Base-by-base conservation (phyloP, 2,888 invertebrate genomes). In the Ennomos erosarius region DNA sequence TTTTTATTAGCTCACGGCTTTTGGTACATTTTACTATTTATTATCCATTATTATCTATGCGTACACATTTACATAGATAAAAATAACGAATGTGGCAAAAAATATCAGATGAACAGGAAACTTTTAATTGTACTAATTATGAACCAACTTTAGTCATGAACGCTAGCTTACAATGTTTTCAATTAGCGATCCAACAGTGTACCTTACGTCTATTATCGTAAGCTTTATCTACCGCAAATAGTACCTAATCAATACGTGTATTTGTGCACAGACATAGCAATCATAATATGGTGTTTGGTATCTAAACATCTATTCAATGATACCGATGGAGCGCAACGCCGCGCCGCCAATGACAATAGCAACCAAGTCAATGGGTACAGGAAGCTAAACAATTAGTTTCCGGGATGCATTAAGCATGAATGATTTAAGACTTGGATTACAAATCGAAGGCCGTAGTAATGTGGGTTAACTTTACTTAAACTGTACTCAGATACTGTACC, bases 301-400 rank as follows among this genome's bases (percentile, higher is more conserved):
- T 46, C 42, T 40, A 45, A 51, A 55, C 52, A 46, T 50, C 50
- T 40, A 59, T 55, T 62, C 59, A 64, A 57, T 53, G 54, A 45
- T 45, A 49, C 37, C 53, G 55, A 64, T 68, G 58, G 16, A 61
- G 57, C 66, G 64, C 51, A 48, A 66, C 66, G 45, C 37, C 5
- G 40, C 66, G 45, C 37, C 8, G 40, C 9, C 46, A 59, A 64
- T 62, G 57, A 68, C 64, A 63, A 63, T 56, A 44, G 40, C 16
- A 48, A 54, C 40, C 37, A 42, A 59, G 55, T 56, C 59, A 61
- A 55, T 55, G 56, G 52, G 39, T 34, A 48, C 62, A 64, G 65
- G 68, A 68, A 68, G 45, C 62, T 62, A 68, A 58, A 43, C 58
- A 51, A 64, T 55, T 42, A n/a, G 48, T 46, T 61, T 63, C 63